Conservation (phyloP, 2,888 invertebrate species). For the Campoplex capitator region DNA sequence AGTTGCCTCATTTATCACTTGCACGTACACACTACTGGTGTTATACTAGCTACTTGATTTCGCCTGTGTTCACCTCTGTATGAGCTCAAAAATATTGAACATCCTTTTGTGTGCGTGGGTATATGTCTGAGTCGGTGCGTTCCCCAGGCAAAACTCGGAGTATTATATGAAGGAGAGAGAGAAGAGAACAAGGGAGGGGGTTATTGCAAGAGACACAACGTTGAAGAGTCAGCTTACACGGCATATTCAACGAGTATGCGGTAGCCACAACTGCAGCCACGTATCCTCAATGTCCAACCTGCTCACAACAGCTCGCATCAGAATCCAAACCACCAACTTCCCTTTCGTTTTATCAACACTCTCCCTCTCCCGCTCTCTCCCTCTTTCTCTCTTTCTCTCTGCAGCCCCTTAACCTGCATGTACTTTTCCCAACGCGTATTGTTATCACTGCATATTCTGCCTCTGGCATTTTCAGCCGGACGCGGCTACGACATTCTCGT, state of each 20-base stretch:
- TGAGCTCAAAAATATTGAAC: conserved; percentile 31
- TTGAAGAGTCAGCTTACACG: conserved; percentile 55
- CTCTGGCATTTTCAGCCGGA: conserved; percentile 19
- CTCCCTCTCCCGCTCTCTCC: background rate
- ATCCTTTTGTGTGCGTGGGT: conserved; percentile 9
- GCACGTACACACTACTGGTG: conserved; percentile 32
- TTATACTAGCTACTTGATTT: conserved; percentile 32
- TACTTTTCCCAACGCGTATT: conserved; percentile 13
- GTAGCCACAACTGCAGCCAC: conserved; percentile 63
- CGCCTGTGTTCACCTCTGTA: background rate
- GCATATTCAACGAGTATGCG: conserved; percentile 61
- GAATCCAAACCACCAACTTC: conserved; percentile 44
- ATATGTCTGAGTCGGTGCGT: background rate
- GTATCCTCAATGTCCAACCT: conserved; percentile 52
- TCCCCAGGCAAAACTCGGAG: conserved; percentile 7
- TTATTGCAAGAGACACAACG: conserved; percentile 25
- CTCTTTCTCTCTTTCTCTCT: background rate
- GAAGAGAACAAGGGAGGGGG: background rate
- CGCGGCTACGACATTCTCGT: conserved; percentile 32
- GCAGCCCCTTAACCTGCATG: background rate
- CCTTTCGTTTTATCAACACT: conserved; percentile 36
- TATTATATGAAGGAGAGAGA: conserved; percentile 7
- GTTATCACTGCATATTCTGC: conserved; percentile 26
- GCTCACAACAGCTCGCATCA: conserved; percentile 49
- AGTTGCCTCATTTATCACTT: conserved; percentile 54